phyloP scores from a whole-genome alignment of 2,888 invertebrate genomes.

The Belgica antarctica region DNA sequence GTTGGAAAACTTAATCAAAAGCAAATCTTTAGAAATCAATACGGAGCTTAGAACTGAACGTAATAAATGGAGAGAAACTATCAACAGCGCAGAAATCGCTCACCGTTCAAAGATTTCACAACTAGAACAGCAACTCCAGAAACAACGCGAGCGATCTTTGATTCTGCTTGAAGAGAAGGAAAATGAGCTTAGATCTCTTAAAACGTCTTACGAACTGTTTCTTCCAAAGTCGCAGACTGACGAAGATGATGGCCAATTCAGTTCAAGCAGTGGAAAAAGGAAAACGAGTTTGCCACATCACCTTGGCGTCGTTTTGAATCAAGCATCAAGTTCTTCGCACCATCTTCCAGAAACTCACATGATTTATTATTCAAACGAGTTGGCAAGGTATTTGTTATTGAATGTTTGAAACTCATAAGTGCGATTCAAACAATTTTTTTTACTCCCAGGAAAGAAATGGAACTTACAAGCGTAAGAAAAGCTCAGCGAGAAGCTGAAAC shows the following conservation, averaged over 20 bases:
- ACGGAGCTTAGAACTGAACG: conserved; percentile 55
- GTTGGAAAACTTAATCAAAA: conserved; percentile 63
- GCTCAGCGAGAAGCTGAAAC: conserved; percentile 65
- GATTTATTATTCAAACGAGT: conserved; percentile 78
- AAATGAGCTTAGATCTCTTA: conserved; percentile 64
- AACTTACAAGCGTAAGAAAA: conserved; percentile 69
- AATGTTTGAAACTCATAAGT: too few species aligned
- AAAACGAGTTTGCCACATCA: conserved; percentile 22
- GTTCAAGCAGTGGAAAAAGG: not conserved
- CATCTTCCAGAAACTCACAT: conserved; percentile 65
- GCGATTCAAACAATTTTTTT: too few species aligned
- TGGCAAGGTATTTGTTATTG: too few species aligned
- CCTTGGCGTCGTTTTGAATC: conserved; percentile 30
- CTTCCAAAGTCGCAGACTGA: conserved; percentile 51
- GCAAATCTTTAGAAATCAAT: conserved; percentile 60
- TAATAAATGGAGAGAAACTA: conserved; percentile 51
- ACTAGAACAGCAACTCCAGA: conserved; percentile 70
- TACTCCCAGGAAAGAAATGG: conserved; percentile 78
- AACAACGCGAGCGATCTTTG: conserved; percentile 78
- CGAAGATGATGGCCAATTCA: not conserved
- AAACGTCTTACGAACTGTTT: conserved; percentile 59
- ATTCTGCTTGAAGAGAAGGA: conserved; percentile 79
- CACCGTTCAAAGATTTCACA: conserved; percentile 58
- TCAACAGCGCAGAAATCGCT: conserved; percentile 56
- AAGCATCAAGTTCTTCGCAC: conserved; percentile 48